A percentile compares a stretch with the other conserved stretches of the same genome.
These are phyloP conservation scores for Heterodera schachtii DNA, from an alignment of 1,140 invertebrate species.

Conservation along the genomic window DNA sequence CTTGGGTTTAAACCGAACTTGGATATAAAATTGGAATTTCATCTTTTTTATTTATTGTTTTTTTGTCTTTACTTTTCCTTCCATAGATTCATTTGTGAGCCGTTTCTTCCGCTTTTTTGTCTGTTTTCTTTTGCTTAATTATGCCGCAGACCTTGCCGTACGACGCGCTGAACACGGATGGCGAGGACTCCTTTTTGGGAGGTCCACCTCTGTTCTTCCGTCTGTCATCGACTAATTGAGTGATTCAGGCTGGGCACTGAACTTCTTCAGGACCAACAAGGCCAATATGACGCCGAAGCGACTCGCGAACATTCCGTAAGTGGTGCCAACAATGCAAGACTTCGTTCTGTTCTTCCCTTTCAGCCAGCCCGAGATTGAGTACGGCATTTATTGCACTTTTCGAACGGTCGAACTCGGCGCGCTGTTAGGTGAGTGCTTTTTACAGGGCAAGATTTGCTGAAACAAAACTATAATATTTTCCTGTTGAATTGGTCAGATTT, in stretches of 20 bases:
- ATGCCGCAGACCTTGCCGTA: neutral
- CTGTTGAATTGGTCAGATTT: too few relatives aligned
- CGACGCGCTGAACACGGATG: neutral
- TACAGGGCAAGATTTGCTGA: neutral
- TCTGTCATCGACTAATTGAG: neutral
- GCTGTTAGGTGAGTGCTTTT: neutral
- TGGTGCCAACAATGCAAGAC: too few relatives aligned
- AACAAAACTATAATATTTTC: too few relatives aligned
- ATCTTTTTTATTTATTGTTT: too few relatives aligned
- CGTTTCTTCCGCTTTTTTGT: neutral
- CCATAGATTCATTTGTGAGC: too few relatives aligned
- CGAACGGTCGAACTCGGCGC: neutral
- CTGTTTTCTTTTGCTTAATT: neutral
- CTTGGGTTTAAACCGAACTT: too few relatives aligned
- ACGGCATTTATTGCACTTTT: constrained; percentile 1
- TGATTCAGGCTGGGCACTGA: neutral
- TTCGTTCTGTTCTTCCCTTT: neutral
- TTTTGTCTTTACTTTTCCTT: too few relatives aligned
- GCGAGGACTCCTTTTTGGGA: neutral
- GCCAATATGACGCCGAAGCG: neutral
- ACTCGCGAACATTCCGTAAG: constrained; percentile 5
- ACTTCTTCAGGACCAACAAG: neutral
- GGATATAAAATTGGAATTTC: too few relatives aligned
- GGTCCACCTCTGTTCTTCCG: neutral
- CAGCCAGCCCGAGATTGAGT: neutral